Base-by-base conservation (phyloP, 2,888 invertebrate species). In the Harpagoxenus sublaevis region DNA sequence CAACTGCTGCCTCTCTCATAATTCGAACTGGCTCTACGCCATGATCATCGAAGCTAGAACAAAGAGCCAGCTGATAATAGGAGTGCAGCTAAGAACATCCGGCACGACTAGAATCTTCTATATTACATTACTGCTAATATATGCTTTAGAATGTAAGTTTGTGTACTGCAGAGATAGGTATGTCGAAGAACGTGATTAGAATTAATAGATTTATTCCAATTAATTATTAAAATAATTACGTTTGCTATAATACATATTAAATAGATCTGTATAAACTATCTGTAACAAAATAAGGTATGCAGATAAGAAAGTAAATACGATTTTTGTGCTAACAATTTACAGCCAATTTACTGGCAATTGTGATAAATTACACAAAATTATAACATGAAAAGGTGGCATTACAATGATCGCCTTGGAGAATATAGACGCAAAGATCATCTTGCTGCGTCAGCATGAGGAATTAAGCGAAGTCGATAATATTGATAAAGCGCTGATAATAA, bases 401-500 rank as follows among this genome's bases (percentile, higher is more conserved):
- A 53, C 53, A 53, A 42, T 28, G 35, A 48, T 60, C 15, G 8
- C 6, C 5, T 31, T 45, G 4, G 1, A 28, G 10, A 66, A 42
- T 31, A 42, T 53, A 28, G 18, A 55, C 4, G 15, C 15, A 2
- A 75, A 75, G 18, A 35, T 31, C 15, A 18, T 42, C 18, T 39
- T 35, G 23, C n/a, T 60, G 18, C 12, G 18, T 71, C 18, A 71
- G n/a, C 55, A 42, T 39, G 12, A 79, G 23, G 28, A 79, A 71
- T 60, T 71, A 71, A 79, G 15, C 23, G 15, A 35, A 53, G 31
- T 42, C n/a, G 42, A 39, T 77, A 45, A 28, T 78, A 57, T 10
- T 70, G 78, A 79, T 79, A 79, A 79, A 18, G 3, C 23, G 18
- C 57, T 79, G 73, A 71, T 81, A 55, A 77, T 77, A 60, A 81